Conservation (phyloP, 64 coral and sea anemone genomes). For the Cladopsammia gracilis region DNA sequence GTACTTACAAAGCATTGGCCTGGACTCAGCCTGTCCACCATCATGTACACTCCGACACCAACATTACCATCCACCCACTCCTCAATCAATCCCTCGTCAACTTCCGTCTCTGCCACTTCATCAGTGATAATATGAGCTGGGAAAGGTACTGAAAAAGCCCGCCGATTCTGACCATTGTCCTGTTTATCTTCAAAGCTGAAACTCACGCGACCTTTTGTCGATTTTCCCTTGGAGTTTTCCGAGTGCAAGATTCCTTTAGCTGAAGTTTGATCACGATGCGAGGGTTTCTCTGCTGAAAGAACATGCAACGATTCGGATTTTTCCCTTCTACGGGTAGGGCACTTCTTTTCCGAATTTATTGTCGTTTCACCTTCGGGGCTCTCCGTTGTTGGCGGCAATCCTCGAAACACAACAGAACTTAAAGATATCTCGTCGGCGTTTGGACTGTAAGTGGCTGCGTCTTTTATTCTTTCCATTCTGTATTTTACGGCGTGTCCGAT, state of each 20-base stretch:
- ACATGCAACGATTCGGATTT: background rate
- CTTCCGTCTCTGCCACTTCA: background rate
- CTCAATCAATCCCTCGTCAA: background rate
- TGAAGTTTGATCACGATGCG: background rate
- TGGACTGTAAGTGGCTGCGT: slow-evolving; percentile 4
- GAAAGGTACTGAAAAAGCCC: background rate
- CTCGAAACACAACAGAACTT: slow-evolving; percentile 7
- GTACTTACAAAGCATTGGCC: slow-evolving; percentile 92
- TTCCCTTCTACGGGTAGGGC: background rate
- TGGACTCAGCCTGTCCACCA: slow-evolving; percentile 69
- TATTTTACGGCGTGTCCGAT: slow-evolving; percentile 67
- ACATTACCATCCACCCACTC: background rate
- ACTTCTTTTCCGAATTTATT: background rate
- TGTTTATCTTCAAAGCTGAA: slow-evolving; percentile 9
- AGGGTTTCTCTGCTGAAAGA: background rate
- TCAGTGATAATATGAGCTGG: background rate
- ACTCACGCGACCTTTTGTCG: slow-evolving; percentile 4
- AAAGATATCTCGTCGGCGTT: background rate
- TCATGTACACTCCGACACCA: slow-evolving; percentile 93
- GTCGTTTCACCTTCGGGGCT: background rate
- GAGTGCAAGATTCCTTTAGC: slow-evolving; percentile 31
- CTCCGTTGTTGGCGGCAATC: background rate
- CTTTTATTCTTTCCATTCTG: slow-evolving; percentile 44
- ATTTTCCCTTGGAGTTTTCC: background rate
- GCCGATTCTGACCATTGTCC: background rate